Conservation (phyloP, 2,888 invertebrate species). For the Ligdia adustata region DNA sequence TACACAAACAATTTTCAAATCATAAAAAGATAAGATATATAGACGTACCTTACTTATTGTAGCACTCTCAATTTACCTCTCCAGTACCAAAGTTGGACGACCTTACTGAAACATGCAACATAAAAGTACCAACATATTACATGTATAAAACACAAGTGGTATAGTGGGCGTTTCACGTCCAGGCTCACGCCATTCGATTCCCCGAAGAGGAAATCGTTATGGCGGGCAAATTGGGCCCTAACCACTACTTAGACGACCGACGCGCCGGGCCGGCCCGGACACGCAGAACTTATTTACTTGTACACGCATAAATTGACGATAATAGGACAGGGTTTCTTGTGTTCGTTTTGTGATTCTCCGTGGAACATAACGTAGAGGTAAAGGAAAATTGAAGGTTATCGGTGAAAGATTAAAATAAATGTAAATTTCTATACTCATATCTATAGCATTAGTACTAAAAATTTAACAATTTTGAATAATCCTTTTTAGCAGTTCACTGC, state of each 20-base stretch:
- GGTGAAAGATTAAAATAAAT: no score
- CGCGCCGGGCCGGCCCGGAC: slow-evolving; percentile 48
- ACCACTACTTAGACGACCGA: slow-evolving; percentile 80
- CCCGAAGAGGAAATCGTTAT: slow-evolving; percentile 83
- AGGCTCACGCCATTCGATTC: slow-evolving; percentile 81
- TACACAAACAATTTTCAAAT: no score
- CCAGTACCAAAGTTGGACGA: slow-evolving; percentile 10
- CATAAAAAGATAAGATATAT: no score
- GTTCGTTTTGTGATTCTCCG: slow-evolving; percentile 21
- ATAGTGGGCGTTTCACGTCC: slow-evolving; percentile 64
- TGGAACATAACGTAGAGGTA: background rate
- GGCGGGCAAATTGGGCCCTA: slow-evolving; percentile 80
- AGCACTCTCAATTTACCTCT: no score
- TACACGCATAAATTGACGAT: slow-evolving; percentile 53
- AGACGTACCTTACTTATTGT: no score
- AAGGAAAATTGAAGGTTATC: no score
- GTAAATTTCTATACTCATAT: no score
- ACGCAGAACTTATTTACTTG: slow-evolving; percentile 74
- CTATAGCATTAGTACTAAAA: no score
- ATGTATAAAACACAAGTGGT: slow-evolving; percentile 24
- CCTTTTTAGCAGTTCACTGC: no score
- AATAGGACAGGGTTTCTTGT: slow-evolving; percentile 43
- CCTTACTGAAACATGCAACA: slow-evolving; percentile 1
- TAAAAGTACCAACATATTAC: background rate
- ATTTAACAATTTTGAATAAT: no score